Conservation (phyloP, 2,797 vertebrate genomes). For the Sciurus carolinensis region DNA sequence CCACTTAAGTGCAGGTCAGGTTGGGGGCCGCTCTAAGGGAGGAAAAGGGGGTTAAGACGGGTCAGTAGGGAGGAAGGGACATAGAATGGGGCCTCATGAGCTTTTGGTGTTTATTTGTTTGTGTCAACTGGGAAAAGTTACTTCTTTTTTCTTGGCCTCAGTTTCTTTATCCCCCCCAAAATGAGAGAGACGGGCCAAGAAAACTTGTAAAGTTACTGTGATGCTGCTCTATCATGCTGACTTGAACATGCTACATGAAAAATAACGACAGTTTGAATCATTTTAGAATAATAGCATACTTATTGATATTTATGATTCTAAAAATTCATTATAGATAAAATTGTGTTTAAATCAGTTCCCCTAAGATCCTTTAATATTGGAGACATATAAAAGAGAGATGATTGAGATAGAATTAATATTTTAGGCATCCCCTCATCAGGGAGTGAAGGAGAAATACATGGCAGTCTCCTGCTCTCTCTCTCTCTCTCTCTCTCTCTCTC, state of each 20-base stretch:
- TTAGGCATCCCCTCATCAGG: not conserved
- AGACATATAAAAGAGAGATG: not conserved
- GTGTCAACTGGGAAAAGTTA: not conserved
- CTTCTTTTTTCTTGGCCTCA: not conserved
- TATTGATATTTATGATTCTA: not conserved
- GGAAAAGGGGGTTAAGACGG: too few relatives aligned
- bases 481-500: not conserved
- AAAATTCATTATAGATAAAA: not conserved
- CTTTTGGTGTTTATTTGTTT: not conserved
- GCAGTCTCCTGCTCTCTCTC: not conserved
- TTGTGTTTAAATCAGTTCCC: not conserved
- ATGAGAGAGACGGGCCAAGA: not conserved
- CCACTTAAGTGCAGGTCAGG: not conserved
- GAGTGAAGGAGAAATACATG: accelerated
- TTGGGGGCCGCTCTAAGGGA: accelerated
- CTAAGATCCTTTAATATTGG: accelerated
- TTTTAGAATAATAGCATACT: not conserved
- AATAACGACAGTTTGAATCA: not conserved
- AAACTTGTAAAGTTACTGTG: not conserved
- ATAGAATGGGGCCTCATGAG: not conserved
- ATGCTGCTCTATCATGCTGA: not conserved
- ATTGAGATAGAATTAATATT: not conserved
- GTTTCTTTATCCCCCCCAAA: not conserved
- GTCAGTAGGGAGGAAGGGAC: not conserved
- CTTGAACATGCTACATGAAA: not conserved